Conservation (phyloP, 2,797 vertebrate species). For the Vireo griseus region DNA sequence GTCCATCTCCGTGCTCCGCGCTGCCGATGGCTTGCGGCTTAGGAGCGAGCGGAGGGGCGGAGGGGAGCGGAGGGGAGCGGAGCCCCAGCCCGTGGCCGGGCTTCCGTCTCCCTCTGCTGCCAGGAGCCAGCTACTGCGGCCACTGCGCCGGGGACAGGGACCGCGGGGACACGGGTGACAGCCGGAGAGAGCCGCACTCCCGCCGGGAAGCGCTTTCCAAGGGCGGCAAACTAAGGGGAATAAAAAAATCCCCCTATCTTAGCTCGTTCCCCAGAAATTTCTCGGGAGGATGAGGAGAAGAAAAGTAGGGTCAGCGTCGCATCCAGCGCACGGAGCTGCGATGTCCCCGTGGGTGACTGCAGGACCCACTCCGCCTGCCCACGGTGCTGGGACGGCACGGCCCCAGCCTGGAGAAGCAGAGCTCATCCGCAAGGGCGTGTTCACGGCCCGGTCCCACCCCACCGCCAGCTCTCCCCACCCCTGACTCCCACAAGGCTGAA, state of each 20-base stretch:
- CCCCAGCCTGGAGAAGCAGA: background rate
- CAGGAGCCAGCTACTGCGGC: background rate
- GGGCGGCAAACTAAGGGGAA: background rate
- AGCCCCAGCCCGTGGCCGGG: background rate
- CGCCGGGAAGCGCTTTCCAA: accelerated
- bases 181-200: accelerated
- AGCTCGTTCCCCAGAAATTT: background rate
- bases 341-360: background rate
- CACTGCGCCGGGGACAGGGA: accelerated
- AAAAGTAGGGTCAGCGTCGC: background rate
- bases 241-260: accelerated
- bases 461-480: background rate
- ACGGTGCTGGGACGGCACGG: accelerated
- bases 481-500: too few species aligned
- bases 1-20: accelerated
- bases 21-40: accelerated
- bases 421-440: accelerated
- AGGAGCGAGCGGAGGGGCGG: accelerated
- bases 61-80: background rate
- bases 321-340: accelerated
- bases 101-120: slow-evolving; percentile 53
- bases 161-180: accelerated
- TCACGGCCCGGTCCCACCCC: background rate
- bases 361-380: accelerated
- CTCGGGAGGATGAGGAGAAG: background rate